Percentiles rank a stretch among this genome's conserved stretches.
Evolutionary conservation across 2,797 vertebrate species (phyloP).

Genomic region (Pseudocheirus occidentalis): DNA sequence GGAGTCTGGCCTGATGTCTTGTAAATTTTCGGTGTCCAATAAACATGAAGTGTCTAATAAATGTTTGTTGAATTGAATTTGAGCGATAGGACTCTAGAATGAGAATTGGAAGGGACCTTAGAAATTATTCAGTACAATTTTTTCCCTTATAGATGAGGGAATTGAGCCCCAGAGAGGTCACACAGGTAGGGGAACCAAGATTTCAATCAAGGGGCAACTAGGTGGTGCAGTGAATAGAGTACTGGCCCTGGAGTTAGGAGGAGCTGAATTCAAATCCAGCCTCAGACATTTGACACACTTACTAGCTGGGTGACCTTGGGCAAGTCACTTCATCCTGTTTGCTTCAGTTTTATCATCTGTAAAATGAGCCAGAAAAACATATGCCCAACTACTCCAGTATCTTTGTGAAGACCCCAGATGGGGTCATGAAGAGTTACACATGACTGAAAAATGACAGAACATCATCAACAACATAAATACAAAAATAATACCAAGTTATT

Average conservation of each 20-base stretch:
- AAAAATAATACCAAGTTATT: background rate
- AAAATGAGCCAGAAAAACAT: background rate
- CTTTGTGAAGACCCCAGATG: background rate
- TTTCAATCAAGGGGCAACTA: background rate
- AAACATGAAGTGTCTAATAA: background rate
- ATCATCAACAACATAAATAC: background rate
- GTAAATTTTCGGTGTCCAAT: background rate
- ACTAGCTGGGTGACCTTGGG: background rate
- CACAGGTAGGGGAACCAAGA: background rate
- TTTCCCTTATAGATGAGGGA: background rate
- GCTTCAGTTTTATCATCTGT: background rate
- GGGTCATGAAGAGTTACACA: background rate
- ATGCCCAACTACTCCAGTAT: background rate
- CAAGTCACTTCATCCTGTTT: too few relatives aligned
- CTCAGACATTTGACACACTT: too few relatives aligned
- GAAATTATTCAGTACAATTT: background rate
- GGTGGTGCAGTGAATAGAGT: too few relatives aligned
- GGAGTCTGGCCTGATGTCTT: background rate
- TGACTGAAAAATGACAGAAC: background rate
- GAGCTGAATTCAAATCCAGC: too few relatives aligned
- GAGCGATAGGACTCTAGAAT: background rate
- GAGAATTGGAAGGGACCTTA: background rate
- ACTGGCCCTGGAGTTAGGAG: too few relatives aligned
- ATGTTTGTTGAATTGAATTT: background rate
- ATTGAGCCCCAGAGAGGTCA: background rate